Percentiles rank a stretch among this genome's conserved stretches.
Conservation (phyloP, 2,113 vertebrate genomes). For the Neoarius graeffei region DNA sequence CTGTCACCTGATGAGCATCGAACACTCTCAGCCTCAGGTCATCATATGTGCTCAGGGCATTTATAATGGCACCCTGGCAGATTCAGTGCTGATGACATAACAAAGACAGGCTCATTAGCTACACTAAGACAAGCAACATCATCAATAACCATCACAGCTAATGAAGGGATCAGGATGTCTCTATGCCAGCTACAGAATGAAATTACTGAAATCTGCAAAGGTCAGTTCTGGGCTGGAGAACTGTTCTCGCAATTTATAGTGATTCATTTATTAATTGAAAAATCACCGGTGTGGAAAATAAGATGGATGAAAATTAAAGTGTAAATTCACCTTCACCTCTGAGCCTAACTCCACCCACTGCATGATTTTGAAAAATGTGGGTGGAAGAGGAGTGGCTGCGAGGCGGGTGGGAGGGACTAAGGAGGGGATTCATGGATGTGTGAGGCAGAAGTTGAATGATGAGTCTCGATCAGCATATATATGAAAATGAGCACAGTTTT, state of each 20-base stretch:
- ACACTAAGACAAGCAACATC: conserved; percentile 27
- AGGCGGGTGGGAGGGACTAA: too few species aligned
- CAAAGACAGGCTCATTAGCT: conserved; percentile 41
- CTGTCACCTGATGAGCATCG: neutral
- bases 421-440: too few species aligned
- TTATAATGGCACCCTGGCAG: neutral
- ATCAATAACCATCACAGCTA: conserved; percentile 33
- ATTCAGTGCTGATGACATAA: conserved; percentile 31
- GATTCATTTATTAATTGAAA: neutral
- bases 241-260: neutral
- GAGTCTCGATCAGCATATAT: too few species aligned
- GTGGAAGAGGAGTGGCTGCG: too few species aligned
- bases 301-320: neutral
- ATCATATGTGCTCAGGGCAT: neutral
- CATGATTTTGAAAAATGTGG: too few species aligned
- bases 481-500: too few species aligned
- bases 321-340: too few species aligned
- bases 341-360: too few species aligned
- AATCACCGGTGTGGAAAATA: neutral
- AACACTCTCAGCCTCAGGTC: neutral
- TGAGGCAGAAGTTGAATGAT: too few species aligned
- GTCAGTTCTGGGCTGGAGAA: neutral
- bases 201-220: neutral
- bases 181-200: conserved; percentile 34
- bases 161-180: conserved; percentile 34